Conservation (phyloP, 1,140 invertebrate species). For the Sinella curviseta region DNA sequence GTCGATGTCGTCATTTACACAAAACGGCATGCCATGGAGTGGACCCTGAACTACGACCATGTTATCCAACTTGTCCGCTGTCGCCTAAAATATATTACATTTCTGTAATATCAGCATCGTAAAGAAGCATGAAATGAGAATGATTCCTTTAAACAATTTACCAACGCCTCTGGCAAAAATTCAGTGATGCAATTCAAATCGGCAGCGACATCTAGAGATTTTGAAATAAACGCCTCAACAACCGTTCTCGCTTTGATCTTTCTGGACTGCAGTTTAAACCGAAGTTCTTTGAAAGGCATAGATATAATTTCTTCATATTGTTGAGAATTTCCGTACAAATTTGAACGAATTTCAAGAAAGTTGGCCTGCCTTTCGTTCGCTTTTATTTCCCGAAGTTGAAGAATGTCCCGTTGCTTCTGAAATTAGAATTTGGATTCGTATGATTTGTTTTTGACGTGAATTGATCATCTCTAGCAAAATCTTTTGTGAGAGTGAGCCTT, state of each 20-base stretch:
- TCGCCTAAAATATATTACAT: conserved; percentile 20
- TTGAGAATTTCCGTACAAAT: neutral
- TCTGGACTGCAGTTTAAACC: neutral
- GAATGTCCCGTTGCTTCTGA: neutral
- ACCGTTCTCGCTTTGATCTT: neutral
- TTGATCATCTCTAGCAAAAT: neutral
- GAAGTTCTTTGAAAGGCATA: neutral
- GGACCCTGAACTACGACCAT: conserved; percentile 40
- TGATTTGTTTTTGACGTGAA: neutral
- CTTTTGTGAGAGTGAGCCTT: no score
- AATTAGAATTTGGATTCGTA: neutral
- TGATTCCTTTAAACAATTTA: neutral
- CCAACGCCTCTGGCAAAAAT: conserved; percentile 35
- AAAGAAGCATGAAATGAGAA: neutral
- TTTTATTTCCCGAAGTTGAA: neutral
- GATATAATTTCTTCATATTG: conserved; percentile 8
- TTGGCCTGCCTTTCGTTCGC: neutral
- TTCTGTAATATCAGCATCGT: neutral
- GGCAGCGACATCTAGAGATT: conserved; percentile 30
- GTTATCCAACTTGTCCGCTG: conserved; percentile 36
- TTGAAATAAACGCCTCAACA: neutral
- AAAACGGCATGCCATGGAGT: conserved; percentile 55
- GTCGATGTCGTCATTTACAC: conserved; percentile 53
- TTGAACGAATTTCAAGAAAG: neutral
- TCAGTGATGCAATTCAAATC: conserved; percentile 35